These are phyloP conservation scores for Myopa testacea DNA, from an alignment of 2,888 invertebrate genomes.

Conservation along the genomic window DNA sequence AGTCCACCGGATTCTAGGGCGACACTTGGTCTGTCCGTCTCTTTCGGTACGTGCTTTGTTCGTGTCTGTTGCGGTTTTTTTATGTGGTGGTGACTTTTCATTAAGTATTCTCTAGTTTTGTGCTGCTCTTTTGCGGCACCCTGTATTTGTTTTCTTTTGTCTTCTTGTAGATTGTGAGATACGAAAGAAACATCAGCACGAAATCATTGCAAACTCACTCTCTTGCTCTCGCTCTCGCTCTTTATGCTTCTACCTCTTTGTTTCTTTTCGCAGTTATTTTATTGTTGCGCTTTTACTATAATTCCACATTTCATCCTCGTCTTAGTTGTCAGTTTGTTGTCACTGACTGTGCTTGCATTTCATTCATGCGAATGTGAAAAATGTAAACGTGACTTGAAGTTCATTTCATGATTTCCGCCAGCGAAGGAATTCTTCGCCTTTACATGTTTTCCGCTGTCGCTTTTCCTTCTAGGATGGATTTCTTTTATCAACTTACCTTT, in stretches of 20 bases:
- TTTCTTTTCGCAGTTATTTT: neutral
- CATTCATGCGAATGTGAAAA: constrained; percentile 29
- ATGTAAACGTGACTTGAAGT: constrained; percentile 27
- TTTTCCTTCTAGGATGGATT: neutral
- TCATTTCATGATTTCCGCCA: constrained; percentile 21
- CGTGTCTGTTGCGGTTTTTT: neutral
- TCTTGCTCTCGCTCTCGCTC: neutral
- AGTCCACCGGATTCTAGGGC: neutral
- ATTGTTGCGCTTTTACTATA: neutral
- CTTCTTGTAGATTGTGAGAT: neutral
- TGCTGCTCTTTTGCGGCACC: neutral
- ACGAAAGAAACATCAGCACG: neutral
- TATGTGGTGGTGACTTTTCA: too few species aligned
- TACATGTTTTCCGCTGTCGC: neutral
- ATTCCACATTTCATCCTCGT: neutral
- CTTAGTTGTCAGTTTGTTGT: constrained; percentile 3
- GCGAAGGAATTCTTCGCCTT: neutral
- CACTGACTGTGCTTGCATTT: constrained; percentile 24
- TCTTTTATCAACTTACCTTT: neutral
- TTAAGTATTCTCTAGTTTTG: too few species aligned
- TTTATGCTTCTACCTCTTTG: neutral
- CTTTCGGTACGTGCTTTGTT: neutral
- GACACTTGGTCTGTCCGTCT: constrained; percentile 5
- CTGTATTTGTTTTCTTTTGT: neutral
- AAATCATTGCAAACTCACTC: neutral